Evolutionary conservation across 1,140 invertebrate species (phyloP), one percentile per base, ranked within the genome.

Genomic region (Yoshiicerus persimilis): DNA sequence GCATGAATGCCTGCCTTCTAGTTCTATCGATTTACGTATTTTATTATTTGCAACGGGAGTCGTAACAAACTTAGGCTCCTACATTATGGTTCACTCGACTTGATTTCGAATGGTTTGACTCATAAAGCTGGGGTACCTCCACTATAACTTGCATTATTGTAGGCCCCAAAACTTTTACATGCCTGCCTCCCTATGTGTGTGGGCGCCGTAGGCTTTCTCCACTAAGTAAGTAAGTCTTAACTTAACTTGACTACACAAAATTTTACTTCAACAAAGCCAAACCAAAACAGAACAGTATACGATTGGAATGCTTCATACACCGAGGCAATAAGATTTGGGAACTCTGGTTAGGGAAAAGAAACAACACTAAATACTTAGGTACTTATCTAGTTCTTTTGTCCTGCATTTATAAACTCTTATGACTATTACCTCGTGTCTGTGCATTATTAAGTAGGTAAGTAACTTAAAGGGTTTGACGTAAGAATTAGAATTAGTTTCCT

Each of bases 11-110:
- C 75, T 80, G 32, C 75, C 75, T 36, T 23, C 75, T 34, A 80
- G 75, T 80, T 34, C 75, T 36, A 80, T 80, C 75, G 75, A 80
- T 80, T 80, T 80, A 80, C 75, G 75, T 80, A 80, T 80, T 80
- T 80, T 80, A 80, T 80, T 80, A 80, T 80, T 80, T 80, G 30
- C 75, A 80, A 38, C 75, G 75, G 32, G 75, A 38, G 75, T 80
- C 32, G 75, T 80, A 80, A 80, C 75, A 80, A 38, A 34, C 30
- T 80, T 36, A 38, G 32, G 75, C 23, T 80, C 75, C 30, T 80
- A 80, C 75, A 80, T 80, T 80, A 80, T 36, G 34, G 32, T 36
- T 80, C 30, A 13, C 75, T 80, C 34, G 20, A n/a, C 32, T 38
- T 80, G 30, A 30, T 80, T 36, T 80, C 32, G 32, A 32, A 80